A percentile compares a stretch with the other conserved stretches of the same genome.
Conservation (phyloP, 2,888 invertebrate species). For the Horisme vitalbata region DNA sequence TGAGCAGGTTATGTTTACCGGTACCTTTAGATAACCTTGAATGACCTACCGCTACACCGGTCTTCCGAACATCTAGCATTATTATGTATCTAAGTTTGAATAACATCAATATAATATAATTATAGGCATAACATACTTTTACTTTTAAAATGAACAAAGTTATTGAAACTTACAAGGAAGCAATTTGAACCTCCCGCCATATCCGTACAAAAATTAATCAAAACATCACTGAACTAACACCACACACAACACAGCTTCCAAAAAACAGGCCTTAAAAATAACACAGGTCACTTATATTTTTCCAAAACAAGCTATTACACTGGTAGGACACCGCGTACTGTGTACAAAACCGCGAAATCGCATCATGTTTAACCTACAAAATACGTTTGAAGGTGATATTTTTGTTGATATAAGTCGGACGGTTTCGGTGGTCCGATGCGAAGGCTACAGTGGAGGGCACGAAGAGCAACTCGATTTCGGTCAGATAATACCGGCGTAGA, state of each 20-base stretch:
- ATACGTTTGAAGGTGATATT: slow-evolving; percentile 82
- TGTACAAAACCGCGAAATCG: slow-evolving; percentile 74
- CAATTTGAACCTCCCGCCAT: slow-evolving; percentile 63
- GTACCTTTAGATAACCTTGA: slow-evolving; percentile 73
- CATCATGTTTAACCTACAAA: slow-evolving; percentile 82
- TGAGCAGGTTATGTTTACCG: slow-evolving; percentile 72
- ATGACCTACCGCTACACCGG: slow-evolving; percentile 64
- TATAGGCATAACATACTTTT: not conserved
- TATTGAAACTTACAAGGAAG: slow-evolving; percentile 45
- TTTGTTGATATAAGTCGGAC: slow-evolving; percentile 77
- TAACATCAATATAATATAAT: slow-evolving; percentile 5
- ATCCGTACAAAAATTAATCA: slow-evolving; percentile 33
- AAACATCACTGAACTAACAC: slow-evolving; percentile 38
- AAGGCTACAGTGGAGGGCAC: slow-evolving; percentile 39
- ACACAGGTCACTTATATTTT: slow-evolving; percentile 48
- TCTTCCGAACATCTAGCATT: slow-evolving; percentile 18
- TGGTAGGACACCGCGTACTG: slow-evolving; percentile 58
- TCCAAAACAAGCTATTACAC: slow-evolving; percentile 42
- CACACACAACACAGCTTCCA: slow-evolving; percentile 25
- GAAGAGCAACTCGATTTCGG: slow-evolving; percentile 48
- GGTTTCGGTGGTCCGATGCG: slow-evolving; percentile 35
- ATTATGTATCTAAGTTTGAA: slow-evolving; percentile 12
- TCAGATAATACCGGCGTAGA: slow-evolving; percentile 52
- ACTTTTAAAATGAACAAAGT: slow-evolving; percentile 1
- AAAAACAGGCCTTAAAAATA: slow-evolving; percentile 17